Base-by-base conservation (phyloP, 2,797 vertebrate genomes). In the Typhlichthys eigenmanni region DNA sequence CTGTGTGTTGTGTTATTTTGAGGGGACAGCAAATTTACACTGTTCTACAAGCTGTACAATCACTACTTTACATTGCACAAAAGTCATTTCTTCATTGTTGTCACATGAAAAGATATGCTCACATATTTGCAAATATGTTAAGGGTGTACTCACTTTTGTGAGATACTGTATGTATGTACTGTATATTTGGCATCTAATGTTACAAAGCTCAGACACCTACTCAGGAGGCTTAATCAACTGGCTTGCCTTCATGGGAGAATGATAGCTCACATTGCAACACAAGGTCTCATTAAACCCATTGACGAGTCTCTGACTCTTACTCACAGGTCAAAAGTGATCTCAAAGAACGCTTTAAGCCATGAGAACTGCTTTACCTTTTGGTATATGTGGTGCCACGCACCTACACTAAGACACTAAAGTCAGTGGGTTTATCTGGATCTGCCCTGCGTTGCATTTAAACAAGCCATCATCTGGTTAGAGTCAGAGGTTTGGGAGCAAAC, bases 281-380 rank as follows among this genome's bases (percentile, higher is more conserved):
- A 75, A 81, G 85, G 77, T 82, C 81, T 83, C 69, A 72, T 84
- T 83, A 87, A 88, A 88, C 78, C 85, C 82, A 70, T 34, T 43
- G 74, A 83, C 64, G 79, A 75, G 74, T 87, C 80, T 79, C 70
- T 68, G 78, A 68, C 76, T 81, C 87, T 80, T 86, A 83, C 80
- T 81, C 82, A 55, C 56, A 85, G 88, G 91, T 90, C 88, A 87
- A 78, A 84, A 77, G 89, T 89, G 82, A 83, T 77, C 89, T 89
- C 84, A 82, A 83, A 87, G 84, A 84, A 76, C 14, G 78, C 76
- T 76, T 89, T 83, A 82, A 91, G 88, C 87, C 87, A 88, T 87
- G 86, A 92, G 89, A 90, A 92, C 89, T 78, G 78, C 85, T 82
- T 90, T 92, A 90, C 87, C 89, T 91, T 92, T 80, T 83, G 78